A percentile compares a stretch with the other conserved stretches of the same genome.
phyloP scores from a whole-genome alignment of 1,140 invertebrate species.

The Lepidurus apus region DNA sequence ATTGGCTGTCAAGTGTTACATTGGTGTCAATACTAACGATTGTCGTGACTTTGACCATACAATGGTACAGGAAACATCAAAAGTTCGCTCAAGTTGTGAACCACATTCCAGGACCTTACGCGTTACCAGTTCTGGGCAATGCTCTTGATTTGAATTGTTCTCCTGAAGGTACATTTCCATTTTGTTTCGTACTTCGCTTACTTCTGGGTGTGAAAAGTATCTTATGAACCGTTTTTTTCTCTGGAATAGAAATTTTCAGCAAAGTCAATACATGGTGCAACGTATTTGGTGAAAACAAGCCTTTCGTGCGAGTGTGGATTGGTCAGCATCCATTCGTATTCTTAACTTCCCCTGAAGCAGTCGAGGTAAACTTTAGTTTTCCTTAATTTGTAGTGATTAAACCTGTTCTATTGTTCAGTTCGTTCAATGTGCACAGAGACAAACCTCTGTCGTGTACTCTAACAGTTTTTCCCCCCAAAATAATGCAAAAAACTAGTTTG shows the following conservation, averaged over 20 bases:
- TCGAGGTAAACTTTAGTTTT: not conserved
- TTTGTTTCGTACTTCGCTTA: too few species aligned
- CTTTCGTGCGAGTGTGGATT: conserved; percentile 31
- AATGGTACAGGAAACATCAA: conserved; percentile 3
- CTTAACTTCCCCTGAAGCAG: conserved; percentile 23
- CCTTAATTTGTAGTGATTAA: too few species aligned
- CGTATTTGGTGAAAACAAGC: not conserved
- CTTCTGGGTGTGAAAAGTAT: too few species aligned
- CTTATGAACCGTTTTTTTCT: too few species aligned
- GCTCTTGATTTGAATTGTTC: conserved; percentile 42
- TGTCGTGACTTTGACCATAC: not conserved
- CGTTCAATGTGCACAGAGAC: too few species aligned
- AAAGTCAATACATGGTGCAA: not conserved
- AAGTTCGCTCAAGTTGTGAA: conserved; percentile 29
- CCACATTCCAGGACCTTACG: conserved; percentile 50
- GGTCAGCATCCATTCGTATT: conserved; percentile 25
- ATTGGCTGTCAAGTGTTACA: not conserved
- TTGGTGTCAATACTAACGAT: not conserved
- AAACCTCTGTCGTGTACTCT: too few species aligned
- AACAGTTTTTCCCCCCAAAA: too few species aligned
- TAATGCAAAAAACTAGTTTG: too few species aligned
- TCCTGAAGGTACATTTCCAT: not conserved
- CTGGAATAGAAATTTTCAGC: conserved; percentile 5
- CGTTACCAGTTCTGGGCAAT: conserved; percentile 54
- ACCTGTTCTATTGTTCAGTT: too few species aligned